These are phyloP conservation scores for Motacilla alba DNA, from an alignment of 2,113 vertebrate genomes.

Conservation along the genomic window DNA sequence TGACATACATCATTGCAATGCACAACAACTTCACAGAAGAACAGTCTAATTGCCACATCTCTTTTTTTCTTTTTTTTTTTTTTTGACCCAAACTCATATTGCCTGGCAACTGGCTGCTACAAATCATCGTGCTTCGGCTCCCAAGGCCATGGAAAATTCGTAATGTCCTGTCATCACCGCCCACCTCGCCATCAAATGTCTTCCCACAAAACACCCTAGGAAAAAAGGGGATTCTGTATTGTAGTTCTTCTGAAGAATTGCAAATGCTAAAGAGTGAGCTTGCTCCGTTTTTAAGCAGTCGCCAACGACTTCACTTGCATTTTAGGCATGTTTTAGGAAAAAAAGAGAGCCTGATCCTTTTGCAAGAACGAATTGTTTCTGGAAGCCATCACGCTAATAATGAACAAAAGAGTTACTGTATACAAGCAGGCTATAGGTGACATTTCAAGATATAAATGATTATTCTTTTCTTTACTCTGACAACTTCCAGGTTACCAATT, in stretches of 20 bases:
- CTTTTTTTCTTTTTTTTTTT: neutral
- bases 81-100: neutral
- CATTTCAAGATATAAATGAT: conserved; percentile 88
- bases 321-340: conserved; percentile 48
- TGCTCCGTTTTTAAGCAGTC: conserved; percentile 7
- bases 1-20: neutral
- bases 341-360: conserved; percentile 23
- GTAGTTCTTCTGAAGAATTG: conserved; percentile 3
- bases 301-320: conserved; percentile 1
- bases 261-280: neutral
- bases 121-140: neutral
- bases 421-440: conserved; percentile 73
- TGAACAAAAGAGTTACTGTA: conserved; percentile 72
- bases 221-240: neutral
- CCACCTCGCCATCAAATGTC: conserved; percentile 24
- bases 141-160: conserved; percentile 3
- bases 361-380: conserved; percentile 60
- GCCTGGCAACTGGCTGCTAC: neutral
- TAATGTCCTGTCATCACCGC: neutral
- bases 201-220: neutral
- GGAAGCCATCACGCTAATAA: conserved; percentile 61
- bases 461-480: conserved; percentile 89
- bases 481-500: conserved; percentile 98
- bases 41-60: neutral
- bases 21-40: neutral